These are phyloP conservation scores for Oreochromis tanganicae DNA, from an alignment of 2,113 vertebrate genomes.

Conservation along the genomic window DNA sequence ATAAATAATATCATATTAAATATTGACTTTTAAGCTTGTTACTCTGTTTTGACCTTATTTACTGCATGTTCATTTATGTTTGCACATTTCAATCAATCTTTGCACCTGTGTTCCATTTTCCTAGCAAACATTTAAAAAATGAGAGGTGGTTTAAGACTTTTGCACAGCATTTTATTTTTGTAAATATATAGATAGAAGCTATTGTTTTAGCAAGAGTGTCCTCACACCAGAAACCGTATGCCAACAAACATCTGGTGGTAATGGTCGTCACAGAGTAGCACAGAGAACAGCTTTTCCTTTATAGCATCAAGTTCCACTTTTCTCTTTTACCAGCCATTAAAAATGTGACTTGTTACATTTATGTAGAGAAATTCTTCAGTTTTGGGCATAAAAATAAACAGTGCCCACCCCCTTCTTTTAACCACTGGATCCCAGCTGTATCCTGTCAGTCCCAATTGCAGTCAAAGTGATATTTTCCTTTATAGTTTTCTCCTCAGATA, in stretches of 20 bases:
- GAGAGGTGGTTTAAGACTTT: neutral
- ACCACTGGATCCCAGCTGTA: neutral
- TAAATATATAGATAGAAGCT: neutral
- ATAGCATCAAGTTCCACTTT: neutral
- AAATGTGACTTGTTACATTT: neutral
- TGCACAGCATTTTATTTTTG: neutral
- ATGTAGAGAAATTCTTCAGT: neutral
- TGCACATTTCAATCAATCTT: neutral
- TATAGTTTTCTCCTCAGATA: neutral
- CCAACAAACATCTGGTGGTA: neutral
- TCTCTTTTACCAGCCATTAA: neutral
- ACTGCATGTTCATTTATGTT: neutral
- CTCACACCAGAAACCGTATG: neutral
- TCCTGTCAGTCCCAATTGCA: neutral
- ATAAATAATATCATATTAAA: neutral
- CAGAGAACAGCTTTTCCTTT: neutral
- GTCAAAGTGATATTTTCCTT: neutral
- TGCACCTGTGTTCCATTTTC: neutral
- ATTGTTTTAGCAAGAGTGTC: neutral
- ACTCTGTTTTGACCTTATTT: neutral
- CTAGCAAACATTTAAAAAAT: neutral
- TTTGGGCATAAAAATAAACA: neutral
- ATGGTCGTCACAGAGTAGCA: neutral
- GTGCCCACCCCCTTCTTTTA: neutral
- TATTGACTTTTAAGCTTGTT: neutral